Percentiles rank a stretch among this genome's conserved stretches.
Evolutionary conservation across 2,888 invertebrate genomes (phyloP).

Genomic region (Zaprionus lineosus): DNA sequence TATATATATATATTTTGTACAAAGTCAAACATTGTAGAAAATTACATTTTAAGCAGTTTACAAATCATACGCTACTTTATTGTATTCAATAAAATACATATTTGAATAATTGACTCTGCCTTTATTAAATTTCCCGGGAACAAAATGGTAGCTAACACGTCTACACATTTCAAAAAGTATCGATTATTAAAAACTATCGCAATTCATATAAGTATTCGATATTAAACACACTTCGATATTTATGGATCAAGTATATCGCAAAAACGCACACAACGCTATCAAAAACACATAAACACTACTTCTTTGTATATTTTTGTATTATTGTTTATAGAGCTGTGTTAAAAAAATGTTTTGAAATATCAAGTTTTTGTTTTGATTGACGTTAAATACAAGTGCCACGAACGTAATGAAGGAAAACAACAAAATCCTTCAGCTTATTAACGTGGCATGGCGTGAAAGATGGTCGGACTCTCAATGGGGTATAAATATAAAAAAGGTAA

Average conservation of each 20-base stretch:
- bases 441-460: conserved; percentile 94
- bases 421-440: conserved; percentile 86
- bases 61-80: conserved; percentile 74
- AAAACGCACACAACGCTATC: conserved; percentile 12
- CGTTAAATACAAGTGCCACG: neutral
- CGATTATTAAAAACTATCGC: neutral
- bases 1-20: conserved; percentile 72
- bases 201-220: conserved; percentile 10
- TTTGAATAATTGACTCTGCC: conserved; percentile 13
- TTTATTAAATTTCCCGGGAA: conserved; percentile 24
- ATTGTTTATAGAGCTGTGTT: conserved; percentile 1
- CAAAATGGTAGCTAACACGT: neutral
- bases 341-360: conserved; percentile 18
- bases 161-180: neutral
- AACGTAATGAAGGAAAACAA: conserved; percentile 80
- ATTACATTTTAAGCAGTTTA: conserved; percentile 63
- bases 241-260: neutral
- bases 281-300: conserved; percentile 32
- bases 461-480: conserved; percentile 99
- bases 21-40: conserved; percentile 73
- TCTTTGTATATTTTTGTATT: neutral
- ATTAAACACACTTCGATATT: neutral
- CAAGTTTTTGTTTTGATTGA: neutral
- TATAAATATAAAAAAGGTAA: conserved; percentile 95
- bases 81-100: conserved; percentile 67